Base-by-base conservation (phyloP, 2,113 vertebrate species). In the Bolborhynchus lineola region DNA sequence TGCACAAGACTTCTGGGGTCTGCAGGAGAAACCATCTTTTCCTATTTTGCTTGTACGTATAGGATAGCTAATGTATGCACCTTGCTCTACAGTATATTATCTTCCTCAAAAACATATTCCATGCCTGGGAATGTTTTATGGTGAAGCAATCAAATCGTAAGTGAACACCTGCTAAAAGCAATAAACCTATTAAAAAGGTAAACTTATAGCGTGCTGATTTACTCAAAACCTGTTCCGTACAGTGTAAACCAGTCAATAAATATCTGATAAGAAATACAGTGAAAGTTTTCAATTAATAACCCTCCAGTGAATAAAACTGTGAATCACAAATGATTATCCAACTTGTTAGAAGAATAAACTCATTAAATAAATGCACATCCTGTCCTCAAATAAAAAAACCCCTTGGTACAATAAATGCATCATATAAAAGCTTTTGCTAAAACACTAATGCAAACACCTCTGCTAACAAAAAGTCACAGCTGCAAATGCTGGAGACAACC, bases 311-410 rank as follows among this genome's bases (percentile, higher is more conserved):
- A 94, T 84, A 88, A 97, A 94, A 86, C 10, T 65, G 60, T 93
- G 93, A 96, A 91, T 97, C 18, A n/a, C 49, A 96, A 95, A 97
- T 89, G 69, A 95, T 97, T 96, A 96, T 76, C 79, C 88, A 97
- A 96, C 80, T 86, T 95, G 89, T 95, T 97, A 95, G 78, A 95
- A 79, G 94, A 98, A 97, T 92, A 93, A 96, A 94, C 86, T 93
- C 97, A 92, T 93, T 95, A 96, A 93, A 97, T 41, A 35, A 98
- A 97, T 92, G 82, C n/a, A 96, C 80, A 76, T 44, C 77, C 82
- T 92, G 37, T 53, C 74, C 93, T 35, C 81, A 94, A 94, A 89
- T 93, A 81, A 23, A 80, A 82, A 95, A 91, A 83, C 60, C 23
- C 10, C 23, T 33, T 53, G 49, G 28, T 53, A 33, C 44, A 47